phyloP scores from a whole-genome alignment of 2,113 vertebrate species.

The Lathamus discolor region DNA sequence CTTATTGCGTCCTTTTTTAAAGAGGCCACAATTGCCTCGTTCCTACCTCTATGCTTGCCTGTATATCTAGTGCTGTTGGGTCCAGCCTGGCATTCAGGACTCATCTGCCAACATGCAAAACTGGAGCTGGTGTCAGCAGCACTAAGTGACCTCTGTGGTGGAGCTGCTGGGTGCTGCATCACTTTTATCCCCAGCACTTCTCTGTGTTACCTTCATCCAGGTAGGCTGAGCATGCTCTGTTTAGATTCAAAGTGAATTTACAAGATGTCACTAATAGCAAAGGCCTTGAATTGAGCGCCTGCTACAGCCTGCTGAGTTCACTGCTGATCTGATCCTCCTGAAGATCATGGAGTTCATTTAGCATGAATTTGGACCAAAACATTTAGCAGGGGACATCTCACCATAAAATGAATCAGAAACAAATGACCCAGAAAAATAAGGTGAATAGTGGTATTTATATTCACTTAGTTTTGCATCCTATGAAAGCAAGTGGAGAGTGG shows the following conservation, averaged over 20 bases:
- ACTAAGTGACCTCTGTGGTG: background rate
- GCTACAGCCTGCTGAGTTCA: background rate
- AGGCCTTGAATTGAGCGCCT: background rate
- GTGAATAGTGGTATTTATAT: background rate
- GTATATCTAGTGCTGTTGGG: background rate
- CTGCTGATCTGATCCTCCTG: background rate
- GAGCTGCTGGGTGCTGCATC: background rate
- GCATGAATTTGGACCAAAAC: background rate
- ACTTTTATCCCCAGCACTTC: background rate
- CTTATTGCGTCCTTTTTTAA: background rate
- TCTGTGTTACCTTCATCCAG: background rate
- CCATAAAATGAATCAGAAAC: background rate
- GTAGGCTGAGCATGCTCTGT: background rate
- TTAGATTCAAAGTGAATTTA: rapidly evolving
- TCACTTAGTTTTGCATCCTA: background rate
- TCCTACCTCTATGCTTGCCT: background rate
- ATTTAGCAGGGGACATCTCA: background rate
- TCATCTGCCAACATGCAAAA: background rate
- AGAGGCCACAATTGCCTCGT: background rate
- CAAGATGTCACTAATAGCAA: background rate
- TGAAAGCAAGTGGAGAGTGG: background rate
- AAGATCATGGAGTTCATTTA: background rate
- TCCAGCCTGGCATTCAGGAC: background rate
- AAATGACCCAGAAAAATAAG: background rate
- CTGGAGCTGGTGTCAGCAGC: background rate